Percentiles rank a stretch among this genome's conserved stretches.
These are phyloP conservation scores for Ormyrus pomaceus DNA, from an alignment of 2,888 invertebrate species.

Conservation along the genomic window DNA sequence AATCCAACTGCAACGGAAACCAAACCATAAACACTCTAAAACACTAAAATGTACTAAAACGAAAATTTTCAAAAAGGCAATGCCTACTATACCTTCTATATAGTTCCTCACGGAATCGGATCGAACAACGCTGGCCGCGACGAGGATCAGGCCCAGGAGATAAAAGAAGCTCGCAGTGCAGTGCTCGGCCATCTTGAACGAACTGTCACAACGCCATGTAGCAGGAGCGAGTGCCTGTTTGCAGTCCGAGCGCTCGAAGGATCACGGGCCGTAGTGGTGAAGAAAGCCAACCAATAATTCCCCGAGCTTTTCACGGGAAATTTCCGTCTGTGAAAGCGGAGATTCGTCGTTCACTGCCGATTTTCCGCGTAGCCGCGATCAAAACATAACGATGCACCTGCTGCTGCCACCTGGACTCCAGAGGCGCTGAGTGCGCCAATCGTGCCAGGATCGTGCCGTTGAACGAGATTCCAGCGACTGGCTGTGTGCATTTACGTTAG, in stretches of 20 bases:
- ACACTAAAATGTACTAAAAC: background rate
- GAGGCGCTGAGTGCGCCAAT: too few species aligned
- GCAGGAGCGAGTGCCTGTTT: background rate
- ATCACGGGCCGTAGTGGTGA: background rate
- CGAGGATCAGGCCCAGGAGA: constrained; percentile 48
- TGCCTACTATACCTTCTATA: constrained; percentile 44
- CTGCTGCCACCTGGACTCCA: constrained; percentile 10
- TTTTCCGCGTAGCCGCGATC: background rate
- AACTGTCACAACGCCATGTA: constrained; percentile 58
- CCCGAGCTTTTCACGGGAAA: too few species aligned
- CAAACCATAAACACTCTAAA: background rate
- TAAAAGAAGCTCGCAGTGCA: constrained; percentile 54
- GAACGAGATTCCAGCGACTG: too few species aligned
- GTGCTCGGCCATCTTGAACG: constrained; percentile 59
- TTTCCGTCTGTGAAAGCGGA: too few species aligned
- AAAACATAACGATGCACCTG: constrained; percentile 30
- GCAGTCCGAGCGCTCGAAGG: background rate
- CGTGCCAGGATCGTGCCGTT: too few species aligned
- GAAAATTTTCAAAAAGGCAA: background rate
- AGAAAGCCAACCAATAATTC: too few species aligned
- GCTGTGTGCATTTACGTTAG: too few species aligned
- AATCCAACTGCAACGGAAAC: constrained; percentile 61
- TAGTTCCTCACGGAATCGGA: constrained; percentile 42
- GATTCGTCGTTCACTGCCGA: background rate
- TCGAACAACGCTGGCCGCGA: constrained; percentile 36